Conservation (phyloP, 2,888 invertebrate species). For the Drosophila macrospina region DNA sequence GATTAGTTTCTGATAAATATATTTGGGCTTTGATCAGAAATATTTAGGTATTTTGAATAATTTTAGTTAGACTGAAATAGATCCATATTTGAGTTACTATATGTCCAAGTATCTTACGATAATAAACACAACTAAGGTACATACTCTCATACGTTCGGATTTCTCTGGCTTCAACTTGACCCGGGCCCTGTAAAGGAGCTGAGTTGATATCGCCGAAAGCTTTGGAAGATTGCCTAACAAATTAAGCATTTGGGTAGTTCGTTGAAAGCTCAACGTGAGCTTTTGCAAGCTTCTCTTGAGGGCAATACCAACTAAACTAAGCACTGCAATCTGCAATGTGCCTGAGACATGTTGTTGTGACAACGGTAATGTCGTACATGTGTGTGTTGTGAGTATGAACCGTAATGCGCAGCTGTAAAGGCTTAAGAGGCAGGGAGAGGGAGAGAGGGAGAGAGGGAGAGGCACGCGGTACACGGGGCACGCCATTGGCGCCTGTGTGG, state of each 20-base stretch:
- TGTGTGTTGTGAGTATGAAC: background rate
- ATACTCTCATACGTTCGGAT: no score
- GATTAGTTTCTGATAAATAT: no score
- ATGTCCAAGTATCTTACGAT: no score
- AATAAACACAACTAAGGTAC: no score
- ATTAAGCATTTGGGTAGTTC: background rate
- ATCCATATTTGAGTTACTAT: no score
- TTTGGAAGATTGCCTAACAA: background rate
- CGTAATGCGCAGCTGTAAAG: conserved; percentile 64
- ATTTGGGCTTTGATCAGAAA: no score
- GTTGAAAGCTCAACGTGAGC: background rate
- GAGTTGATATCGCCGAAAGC: background rate
- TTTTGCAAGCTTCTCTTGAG: background rate
- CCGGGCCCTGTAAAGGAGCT: no score
- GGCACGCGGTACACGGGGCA: conserved; percentile 14
- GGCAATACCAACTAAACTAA: background rate
- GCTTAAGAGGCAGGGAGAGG: conserved; percentile 50
- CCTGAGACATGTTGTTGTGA: background rate
- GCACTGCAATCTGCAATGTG: background rate
- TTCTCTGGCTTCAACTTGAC: no score
- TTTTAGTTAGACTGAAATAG: no score
- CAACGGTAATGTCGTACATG: background rate
- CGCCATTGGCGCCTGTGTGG: conserved; percentile 59
- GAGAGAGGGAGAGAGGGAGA: background rate
- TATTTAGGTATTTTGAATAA: no score